These are phyloP conservation scores for Macrosiphum euphorbiae DNA, from an alignment of 2,888 invertebrate genomes.

Conservation along the genomic window DNA sequence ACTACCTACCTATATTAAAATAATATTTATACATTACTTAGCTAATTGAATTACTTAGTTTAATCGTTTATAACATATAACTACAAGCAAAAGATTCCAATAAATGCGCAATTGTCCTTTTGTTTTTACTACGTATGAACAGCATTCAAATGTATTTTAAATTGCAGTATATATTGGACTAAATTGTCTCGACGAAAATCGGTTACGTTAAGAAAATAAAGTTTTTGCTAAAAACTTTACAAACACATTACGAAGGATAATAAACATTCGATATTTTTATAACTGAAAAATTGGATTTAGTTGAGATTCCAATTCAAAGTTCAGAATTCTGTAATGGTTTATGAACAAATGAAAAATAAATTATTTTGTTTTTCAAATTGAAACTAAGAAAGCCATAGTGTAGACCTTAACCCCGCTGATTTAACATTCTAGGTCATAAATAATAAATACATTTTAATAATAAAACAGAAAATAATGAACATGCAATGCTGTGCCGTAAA, in stretches of 20 bases:
- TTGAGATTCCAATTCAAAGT: neutral
- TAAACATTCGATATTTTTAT: constrained; percentile 17
- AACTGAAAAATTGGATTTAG: constrained; percentile 6
- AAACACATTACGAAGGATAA: neutral
- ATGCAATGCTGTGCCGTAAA: neutral
- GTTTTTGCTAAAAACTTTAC: neutral
- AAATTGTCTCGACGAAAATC: neutral
- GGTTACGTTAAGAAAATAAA: neutral
- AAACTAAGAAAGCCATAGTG: neutral
- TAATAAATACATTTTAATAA: constrained; percentile 6
- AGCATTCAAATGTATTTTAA: neutral
- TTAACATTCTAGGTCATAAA: neutral
- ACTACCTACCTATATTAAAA: no score
- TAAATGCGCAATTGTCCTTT: neutral
- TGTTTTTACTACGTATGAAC: neutral
- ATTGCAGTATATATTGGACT: neutral
- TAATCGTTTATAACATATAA: neutral
- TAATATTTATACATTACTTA: neutral
- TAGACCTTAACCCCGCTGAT: neutral
- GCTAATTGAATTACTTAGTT: neutral
- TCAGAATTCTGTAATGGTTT: constrained; percentile 1
- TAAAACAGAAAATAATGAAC: neutral
- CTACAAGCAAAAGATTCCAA: neutral
- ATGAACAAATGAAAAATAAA: constrained; percentile 15
- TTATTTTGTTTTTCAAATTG: neutral